Base-by-base conservation (phyloP, 37 sponge, comb jelly and placozoan genomes). In the Oscarella lobularis region DNA sequence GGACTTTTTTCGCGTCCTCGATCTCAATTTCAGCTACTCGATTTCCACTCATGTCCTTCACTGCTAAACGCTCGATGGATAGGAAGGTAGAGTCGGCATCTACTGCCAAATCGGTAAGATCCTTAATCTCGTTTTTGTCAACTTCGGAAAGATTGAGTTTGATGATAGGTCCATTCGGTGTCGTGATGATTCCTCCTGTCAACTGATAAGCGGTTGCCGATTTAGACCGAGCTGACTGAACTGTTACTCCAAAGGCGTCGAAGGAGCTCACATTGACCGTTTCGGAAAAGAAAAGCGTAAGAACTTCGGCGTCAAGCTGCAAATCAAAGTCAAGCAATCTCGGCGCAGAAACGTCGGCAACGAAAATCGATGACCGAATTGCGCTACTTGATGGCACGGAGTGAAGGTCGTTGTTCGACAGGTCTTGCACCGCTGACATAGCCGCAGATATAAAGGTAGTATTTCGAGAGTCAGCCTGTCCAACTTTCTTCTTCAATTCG, bases 81-180 rank as follows among this genome's bases (percentile, higher is more conserved):
- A 93, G 38, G 70, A 77, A 89, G 3, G 82, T 81, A 29, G 85
- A 83, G 34, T 75, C 70, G 35, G 84, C 80, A 66, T 79, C 77
- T 4, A 80, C 73, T 32, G 87, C 94, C 14, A 93, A 75, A 1
- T 38, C 38, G 35, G 67, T 73, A 39, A 79, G 40, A 6, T 81
- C 77, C 66, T 89, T 93, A 69, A 93, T 86, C n/a, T 41, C 84
- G 75, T 93, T 93, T 72, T 86, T 89, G 41, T 93, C 94, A 35
- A 37, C 14, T 3, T 77, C 35, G 33, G 87, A 76, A 0, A 93
- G 35, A 37, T 74, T 33, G 1, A 89, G 20, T 2, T 35, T 68
- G 70, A 93, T 65, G 1, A 35, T 67, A n/a, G 87, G 81, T 2
- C 77, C 82, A 72, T 89, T 85, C 38, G 5, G 36, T 33, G 84